Base-by-base conservation (phyloP, 2,113 vertebrate species). In the Natator depressus region DNA sequence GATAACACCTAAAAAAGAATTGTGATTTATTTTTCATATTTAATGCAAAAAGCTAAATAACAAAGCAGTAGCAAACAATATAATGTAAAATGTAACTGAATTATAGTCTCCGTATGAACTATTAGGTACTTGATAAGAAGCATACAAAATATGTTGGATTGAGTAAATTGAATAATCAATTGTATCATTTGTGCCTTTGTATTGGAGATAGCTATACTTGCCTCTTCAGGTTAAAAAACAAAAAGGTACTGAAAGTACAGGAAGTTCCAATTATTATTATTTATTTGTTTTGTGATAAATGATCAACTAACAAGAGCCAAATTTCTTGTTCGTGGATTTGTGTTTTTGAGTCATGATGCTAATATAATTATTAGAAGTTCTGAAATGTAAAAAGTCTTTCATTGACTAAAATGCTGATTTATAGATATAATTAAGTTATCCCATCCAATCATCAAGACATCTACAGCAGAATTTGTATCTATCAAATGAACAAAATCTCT, bases 361-460 rank as follows among this genome's bases (percentile, higher is more conserved):
- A 27, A 47, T 87, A 42, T 91, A 89, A 88, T 91, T 38, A 85
- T 17, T 81, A 25, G 3, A 11, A 17, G 3, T 90, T 94, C 31
- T 79, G 54, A 90, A 94, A 76, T 38, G 3, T 20, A 31, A 42
- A 85, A 31, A 93, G 38, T 76, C 24, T 11, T 72, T 72, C n/a
- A 22, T 17, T 46, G 38, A 24, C 38, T 76, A 46, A 78, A 13
- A 13, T 78, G 42, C 11, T 27, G 17, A 35, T 35, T 27, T 51
- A 53, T 29, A 80, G 27, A 25, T 35, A 29, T 53, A 53, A 51
- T n/a, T 17, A 80, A 62, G 47, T 85, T 89, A 25, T 38, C 17
- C 8, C 57, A 5, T 22, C 3, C 50, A 65, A 42, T 78, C 46
- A 59, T 47, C 3, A n/a, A 53, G 31, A 25, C 84, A 51, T 69